phyloP scores from a whole-genome alignment of 1,140 invertebrate species.

The Philaenus spumarius region DNA sequence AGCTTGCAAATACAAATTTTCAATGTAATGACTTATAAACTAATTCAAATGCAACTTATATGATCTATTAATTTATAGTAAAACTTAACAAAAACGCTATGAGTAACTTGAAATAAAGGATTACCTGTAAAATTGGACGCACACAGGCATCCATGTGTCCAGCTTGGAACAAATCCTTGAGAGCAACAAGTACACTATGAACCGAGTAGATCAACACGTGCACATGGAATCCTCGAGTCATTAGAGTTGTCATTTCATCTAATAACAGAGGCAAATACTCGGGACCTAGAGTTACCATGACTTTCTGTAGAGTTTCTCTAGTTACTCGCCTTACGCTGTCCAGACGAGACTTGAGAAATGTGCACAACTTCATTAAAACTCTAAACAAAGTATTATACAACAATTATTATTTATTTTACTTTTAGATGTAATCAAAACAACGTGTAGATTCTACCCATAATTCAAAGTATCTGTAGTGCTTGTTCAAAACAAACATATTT shows the following conservation, averaged over 20 bases:
- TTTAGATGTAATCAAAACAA: no score
- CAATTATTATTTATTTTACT: no score
- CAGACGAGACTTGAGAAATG: conserved; percentile 82
- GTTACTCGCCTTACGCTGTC: conserved; percentile 79
- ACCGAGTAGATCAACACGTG: conserved; percentile 88
- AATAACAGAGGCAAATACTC: conserved; percentile 71
- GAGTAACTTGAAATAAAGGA: no score
- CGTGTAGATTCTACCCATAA: no score
- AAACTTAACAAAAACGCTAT: no score
- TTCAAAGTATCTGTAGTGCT: no score
- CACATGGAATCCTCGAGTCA: conserved; percentile 87
- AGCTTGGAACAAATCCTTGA: conserved; percentile 57
- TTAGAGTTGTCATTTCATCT: conserved; percentile 68
- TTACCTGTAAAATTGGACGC: conserved; percentile 69
- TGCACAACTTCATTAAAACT: conserved; percentile 82
- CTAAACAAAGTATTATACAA: conserved; percentile 51
- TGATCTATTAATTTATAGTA: no score
- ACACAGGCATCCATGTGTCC: conserved; percentile 73
- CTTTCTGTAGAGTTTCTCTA: conserved; percentile 76
- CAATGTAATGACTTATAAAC: no score
- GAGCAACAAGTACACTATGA: conserved; percentile 67
- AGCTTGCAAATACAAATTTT: no score
- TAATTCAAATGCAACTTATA: no score
- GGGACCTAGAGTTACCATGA: conserved; percentile 78
- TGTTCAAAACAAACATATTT: no score